A percentile compares a stretch with the other conserved stretches of the same genome.
phyloP scores from a whole-genome alignment of 2,888 invertebrate species.

The Eristalis pertinax region DNA sequence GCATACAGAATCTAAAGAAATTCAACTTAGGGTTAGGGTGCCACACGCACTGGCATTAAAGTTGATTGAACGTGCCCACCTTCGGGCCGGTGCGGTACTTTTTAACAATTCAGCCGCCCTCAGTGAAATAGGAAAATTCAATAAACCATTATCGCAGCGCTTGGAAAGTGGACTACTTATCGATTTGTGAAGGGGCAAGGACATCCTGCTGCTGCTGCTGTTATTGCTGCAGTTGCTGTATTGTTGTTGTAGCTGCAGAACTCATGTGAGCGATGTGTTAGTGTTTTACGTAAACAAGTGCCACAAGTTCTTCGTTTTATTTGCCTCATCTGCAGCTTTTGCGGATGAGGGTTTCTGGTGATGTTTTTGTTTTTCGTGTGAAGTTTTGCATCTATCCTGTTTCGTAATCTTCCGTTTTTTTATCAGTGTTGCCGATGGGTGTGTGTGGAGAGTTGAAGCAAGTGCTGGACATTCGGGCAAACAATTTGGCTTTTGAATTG shows the following conservation, averaged over 20 bases:
- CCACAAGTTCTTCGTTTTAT: neutral
- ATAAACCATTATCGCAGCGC: slow-evolving; percentile 38
- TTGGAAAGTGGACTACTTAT: slow-evolving; percentile 57
- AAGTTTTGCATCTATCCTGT: slow-evolving; percentile 14
- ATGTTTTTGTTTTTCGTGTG: neutral
- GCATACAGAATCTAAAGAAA: neutral
- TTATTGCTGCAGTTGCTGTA: slow-evolving; percentile 17
- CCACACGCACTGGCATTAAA: slow-evolving; percentile 12
- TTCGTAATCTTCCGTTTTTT: neutral
- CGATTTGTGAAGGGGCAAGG: slow-evolving; percentile 59
- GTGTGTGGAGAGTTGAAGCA: neutral
- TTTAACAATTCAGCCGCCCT: neutral
- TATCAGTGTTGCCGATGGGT: neutral
- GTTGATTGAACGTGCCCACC: neutral
- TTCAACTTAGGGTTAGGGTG: neutral
- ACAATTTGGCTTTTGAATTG: too few relatives aligned
- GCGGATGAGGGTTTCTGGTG: neutral
- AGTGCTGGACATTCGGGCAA: neutral
- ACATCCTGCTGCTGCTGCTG: slow-evolving; percentile 26
- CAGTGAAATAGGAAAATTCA: slow-evolving; percentile 51
- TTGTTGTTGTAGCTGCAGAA: slow-evolving; percentile 20
- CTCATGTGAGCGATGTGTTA: neutral
- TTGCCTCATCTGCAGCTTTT: neutral
- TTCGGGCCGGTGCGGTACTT: slow-evolving; percentile 2
- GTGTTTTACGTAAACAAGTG: slow-evolving; percentile 28